phyloP scores from a whole-genome alignment of 2,888 invertebrate species.

The Hydriomena furcata region DNA sequence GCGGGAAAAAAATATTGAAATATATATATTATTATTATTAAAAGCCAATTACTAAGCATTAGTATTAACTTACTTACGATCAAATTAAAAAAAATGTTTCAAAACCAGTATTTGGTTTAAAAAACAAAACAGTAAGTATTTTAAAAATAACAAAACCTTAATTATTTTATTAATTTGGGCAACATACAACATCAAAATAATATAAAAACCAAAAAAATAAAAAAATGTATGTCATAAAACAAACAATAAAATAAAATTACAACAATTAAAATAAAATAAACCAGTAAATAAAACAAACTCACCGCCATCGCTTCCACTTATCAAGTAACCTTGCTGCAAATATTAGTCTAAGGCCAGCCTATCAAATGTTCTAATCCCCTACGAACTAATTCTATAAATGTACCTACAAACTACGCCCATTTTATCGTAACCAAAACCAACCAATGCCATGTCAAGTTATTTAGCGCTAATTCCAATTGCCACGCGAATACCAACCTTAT shows the following conservation, averaged over 20 bases:
- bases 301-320: constrained; percentile 3
- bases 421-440: constrained; percentile 72
- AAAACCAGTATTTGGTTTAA: too few relatives aligned
- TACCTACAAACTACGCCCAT: constrained; percentile 71
- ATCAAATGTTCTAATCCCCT: constrained; percentile 27
- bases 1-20: too few relatives aligned
- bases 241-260: background rate
- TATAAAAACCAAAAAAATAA: too few relatives aligned
- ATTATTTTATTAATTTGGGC: too few relatives aligned
- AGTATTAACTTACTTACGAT: too few relatives aligned
- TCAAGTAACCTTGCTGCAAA: constrained; percentile 12
- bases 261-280: background rate
- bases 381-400: constrained; percentile 58
- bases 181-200: too few relatives aligned
- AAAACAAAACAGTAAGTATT: too few relatives aligned
- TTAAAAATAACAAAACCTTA: too few relatives aligned
- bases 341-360: constrained; percentile 27
- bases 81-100: too few relatives aligned
- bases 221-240: background rate
- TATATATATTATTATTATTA: too few relatives aligned
- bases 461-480: constrained; percentile 34
- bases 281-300: constrained; percentile 3
- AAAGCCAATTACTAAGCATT: too few relatives aligned
- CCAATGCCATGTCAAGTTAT: constrained; percentile 73
- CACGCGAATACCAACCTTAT: constrained; percentile 44